phyloP scores from a whole-genome alignment of 2,113 vertebrate genomes.

The Micronycteris hirsuta region DNA sequence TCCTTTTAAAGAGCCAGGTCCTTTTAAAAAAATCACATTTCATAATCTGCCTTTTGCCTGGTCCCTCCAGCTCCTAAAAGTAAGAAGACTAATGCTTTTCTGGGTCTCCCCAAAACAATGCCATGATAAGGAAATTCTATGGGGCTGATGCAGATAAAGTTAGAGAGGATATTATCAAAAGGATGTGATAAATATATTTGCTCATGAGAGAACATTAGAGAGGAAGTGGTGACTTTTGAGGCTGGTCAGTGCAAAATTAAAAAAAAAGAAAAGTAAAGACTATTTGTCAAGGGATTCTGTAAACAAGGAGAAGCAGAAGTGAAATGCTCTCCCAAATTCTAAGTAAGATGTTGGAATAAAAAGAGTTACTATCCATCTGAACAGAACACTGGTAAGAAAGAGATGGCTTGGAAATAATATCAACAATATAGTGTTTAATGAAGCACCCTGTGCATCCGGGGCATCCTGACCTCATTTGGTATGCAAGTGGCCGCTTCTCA shows the following conservation, averaged over 20 bases:
- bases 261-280: background rate
- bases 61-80: background rate
- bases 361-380: background rate
- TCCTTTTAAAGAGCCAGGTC: background rate
- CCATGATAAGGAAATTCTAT: background rate
- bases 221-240: slow-evolving; percentile 28
- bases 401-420: background rate
- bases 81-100: background rate
- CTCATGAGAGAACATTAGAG: background rate
- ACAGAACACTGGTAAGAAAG: background rate
- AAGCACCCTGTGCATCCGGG: background rate
- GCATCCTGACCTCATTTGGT: background rate
- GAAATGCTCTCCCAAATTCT: background rate
- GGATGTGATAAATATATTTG: background rate
- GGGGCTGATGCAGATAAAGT: background rate
- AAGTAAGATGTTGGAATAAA: background rate
- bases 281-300: background rate
- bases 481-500: background rate
- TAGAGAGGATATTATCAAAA: slow-evolving; percentile 28
- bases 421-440: background rate
- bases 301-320: slow-evolving; percentile 3
- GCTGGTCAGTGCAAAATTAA: background rate
- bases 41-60: background rate
- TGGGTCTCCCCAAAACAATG: background rate
- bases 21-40: background rate